phyloP scores from a whole-genome alignment of 1,140 invertebrate species.

The Artemia franciscana region DNA sequence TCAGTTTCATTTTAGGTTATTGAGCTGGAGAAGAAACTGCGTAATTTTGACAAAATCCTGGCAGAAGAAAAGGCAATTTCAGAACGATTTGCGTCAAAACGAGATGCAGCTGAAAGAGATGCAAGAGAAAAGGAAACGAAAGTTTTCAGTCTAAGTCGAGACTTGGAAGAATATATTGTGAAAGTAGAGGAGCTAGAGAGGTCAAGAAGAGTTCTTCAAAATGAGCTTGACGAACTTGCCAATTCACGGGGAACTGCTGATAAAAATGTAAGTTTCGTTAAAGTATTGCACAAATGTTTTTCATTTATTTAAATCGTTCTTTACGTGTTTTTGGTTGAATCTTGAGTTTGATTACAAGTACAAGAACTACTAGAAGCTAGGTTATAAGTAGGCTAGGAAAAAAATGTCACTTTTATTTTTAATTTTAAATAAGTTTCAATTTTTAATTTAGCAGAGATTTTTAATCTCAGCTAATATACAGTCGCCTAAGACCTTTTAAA shows the following conservation, averaged over 20 bases:
- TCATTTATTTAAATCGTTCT: too few species aligned
- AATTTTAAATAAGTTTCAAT: too few species aligned
- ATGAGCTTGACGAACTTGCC: slow-evolving; percentile 81
- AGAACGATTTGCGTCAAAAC: slow-evolving; percentile 49
- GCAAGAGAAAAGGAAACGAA: slow-evolving; percentile 88
- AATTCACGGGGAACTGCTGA: slow-evolving; percentile 87
- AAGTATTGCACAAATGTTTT: too few species aligned
- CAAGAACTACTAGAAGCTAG: too few species aligned
- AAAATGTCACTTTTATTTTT: too few species aligned
- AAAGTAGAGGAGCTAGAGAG: slow-evolving; percentile 77
- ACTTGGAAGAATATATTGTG: slow-evolving; percentile 67
- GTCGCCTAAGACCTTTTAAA: too few species aligned
- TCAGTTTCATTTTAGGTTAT: slow-evolving; percentile 24
- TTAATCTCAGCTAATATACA: too few species aligned
- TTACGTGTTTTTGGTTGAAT: too few species aligned
- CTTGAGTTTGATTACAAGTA: too few species aligned
- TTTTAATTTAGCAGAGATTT: too few species aligned
- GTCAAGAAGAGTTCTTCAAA: slow-evolving; percentile 50
- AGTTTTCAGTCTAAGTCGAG: slow-evolving; percentile 60
- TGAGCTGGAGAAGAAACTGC: slow-evolving; percentile 88
- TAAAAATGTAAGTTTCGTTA: slow-evolving; percentile 46
- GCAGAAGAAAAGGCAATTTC: slow-evolving; percentile 74
- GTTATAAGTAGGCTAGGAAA: too few species aligned
- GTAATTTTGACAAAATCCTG: slow-evolving; percentile 89
- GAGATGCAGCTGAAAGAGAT: slow-evolving; percentile 78